Conservation (phyloP, 2,797 vertebrate genomes). For the Mormyrops boulengeri region DNA sequence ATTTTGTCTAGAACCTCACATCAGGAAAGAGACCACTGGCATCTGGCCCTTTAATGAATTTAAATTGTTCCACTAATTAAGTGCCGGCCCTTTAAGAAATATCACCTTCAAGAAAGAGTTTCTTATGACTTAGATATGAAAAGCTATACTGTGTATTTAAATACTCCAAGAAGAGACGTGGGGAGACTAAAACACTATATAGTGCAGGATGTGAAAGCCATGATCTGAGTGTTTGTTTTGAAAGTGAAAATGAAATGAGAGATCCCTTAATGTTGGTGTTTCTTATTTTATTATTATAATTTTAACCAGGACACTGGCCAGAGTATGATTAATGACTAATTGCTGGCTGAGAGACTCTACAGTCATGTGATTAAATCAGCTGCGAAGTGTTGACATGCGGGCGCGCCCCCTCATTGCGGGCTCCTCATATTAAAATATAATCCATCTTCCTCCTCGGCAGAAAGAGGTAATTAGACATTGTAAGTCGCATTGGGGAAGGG, state of each 20-base stretch:
- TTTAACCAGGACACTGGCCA: background rate
- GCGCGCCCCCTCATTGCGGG: conserved; percentile 55
- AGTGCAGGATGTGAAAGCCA: background rate
- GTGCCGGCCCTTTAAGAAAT: background rate
- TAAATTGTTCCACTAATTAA: background rate
- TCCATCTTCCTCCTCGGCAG: conserved; percentile 50
- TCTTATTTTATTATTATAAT: background rate
- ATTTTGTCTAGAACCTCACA: background rate
- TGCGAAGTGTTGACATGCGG: conserved; percentile 55
- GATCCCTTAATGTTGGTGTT: background rate
- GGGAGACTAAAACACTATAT: background rate
- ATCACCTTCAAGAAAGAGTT: background rate
- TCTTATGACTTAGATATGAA: background rate
- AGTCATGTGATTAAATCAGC: conserved; percentile 50
- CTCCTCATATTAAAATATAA: conserved; percentile 59
- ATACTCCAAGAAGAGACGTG: background rate
- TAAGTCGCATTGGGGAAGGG: conserved; percentile 41
- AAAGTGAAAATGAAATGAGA: background rate
- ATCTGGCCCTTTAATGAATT: background rate
- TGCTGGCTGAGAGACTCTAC: conserved; percentile 45
- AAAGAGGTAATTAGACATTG: conserved; percentile 53
- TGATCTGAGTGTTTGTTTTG: background rate
- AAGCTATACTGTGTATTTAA: background rate
- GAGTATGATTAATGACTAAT: conserved; percentile 36
- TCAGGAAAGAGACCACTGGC: background rate